A percentile compares a stretch with the other conserved stretches of the same genome.
These are phyloP conservation scores for Temnothorax unifasciatus DNA, from an alignment of 2,888 invertebrate genomes.

Conservation along the genomic window DNA sequence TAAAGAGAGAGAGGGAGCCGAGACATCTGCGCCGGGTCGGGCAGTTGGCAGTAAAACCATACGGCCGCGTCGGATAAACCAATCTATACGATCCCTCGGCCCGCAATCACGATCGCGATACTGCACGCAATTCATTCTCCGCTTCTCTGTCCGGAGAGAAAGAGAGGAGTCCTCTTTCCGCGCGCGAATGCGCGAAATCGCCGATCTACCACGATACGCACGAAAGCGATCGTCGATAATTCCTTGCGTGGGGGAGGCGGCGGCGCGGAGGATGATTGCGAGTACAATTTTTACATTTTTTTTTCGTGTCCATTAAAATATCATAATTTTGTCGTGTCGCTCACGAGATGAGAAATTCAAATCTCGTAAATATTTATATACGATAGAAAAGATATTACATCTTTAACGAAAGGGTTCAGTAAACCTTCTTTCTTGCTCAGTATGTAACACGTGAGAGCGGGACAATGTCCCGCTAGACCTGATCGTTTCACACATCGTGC, in stretches of 20 bases:
- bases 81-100: constrained; percentile 55
- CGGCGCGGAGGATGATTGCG: not conserved
- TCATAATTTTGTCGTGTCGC: not conserved
- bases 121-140: constrained; percentile 56
- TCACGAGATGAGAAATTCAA: not conserved
- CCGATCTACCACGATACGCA: constrained; percentile 18
- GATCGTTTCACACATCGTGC: constrained; percentile 28
- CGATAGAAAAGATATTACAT: not conserved
- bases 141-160: constrained; percentile 21
- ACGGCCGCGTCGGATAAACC: constrained; percentile 56
- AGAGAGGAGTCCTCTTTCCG: constrained; percentile 2
- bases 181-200: constrained; percentile 43
- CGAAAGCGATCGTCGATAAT: constrained; percentile 28
- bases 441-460: not conserved
- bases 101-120: constrained; percentile 54
- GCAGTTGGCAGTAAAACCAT: constrained; percentile 61
- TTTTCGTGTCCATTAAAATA: not conserved
- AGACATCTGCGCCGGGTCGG: constrained; percentile 40
- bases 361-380: not conserved
- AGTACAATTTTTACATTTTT: not conserved
- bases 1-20: constrained; percentile 32
- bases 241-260: not conserved
- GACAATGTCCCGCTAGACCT: constrained; percentile 23
- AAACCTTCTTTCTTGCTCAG: not conserved
- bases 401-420: not conserved